phyloP scores from a whole-genome alignment of 2,113 vertebrate genomes.

The Urocynchramus pylzowi region DNA sequence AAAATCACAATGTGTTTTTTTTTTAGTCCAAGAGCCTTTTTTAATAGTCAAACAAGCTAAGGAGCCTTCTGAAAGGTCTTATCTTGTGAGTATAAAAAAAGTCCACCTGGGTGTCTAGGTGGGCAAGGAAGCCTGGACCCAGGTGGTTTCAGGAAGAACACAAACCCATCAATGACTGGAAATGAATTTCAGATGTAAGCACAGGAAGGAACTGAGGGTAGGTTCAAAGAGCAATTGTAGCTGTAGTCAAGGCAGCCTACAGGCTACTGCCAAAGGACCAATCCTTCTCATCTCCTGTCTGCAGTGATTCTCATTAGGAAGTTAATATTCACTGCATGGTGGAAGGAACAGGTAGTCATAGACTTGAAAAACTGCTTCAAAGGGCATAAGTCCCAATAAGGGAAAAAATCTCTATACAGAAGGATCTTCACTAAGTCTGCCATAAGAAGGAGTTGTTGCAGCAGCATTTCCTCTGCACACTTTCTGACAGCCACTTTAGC shows the following conservation, averaged over 20 bases:
- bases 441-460: constrained; percentile 16
- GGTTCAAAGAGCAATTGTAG: background rate
- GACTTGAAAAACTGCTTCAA: background rate
- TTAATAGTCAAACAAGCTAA: background rate
- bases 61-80: background rate
- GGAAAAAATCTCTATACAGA: background rate
- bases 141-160: background rate
- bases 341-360: background rate
- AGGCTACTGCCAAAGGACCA: background rate
- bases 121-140: background rate
- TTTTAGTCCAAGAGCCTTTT: background rate
- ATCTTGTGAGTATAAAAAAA: background rate
- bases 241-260: background rate
- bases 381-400: background rate
- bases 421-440: background rate
- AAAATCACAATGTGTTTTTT: background rate
- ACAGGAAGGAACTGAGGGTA: background rate
- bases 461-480: background rate
- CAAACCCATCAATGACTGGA: background rate
- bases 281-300: background rate
- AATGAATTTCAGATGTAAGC: background rate
- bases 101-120: background rate
- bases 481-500: background rate
- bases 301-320: background rate
- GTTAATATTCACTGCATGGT: background rate